Evolutionary conservation across 64 coral and sea anemone genomes (phyloP).

Genomic region (Platygyra sinensis): DNA sequence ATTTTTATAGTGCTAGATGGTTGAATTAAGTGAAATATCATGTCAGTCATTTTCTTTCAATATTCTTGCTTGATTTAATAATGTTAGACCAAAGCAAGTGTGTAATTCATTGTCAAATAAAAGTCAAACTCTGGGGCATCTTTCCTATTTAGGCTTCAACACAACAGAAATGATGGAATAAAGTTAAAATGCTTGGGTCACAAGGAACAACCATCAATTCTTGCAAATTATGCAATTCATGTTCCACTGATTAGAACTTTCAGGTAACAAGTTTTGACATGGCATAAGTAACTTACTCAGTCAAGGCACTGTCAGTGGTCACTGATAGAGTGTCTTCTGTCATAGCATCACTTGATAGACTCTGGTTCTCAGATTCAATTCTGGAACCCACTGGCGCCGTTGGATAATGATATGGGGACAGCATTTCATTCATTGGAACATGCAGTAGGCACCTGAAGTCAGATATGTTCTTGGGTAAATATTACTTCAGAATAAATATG

Average conservation of each 20-base stretch:
- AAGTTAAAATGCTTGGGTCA: no score
- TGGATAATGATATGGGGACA: slow-evolving; percentile 58
- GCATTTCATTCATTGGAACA: slow-evolving; percentile 33
- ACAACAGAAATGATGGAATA: no score
- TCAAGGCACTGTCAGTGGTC: slow-evolving; percentile 33
- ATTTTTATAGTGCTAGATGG: no score
- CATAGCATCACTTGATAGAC: slow-evolving; percentile 77
- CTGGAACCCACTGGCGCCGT: slow-evolving; percentile 62
- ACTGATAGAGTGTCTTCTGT: slow-evolving; percentile 71
- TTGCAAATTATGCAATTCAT: no score
- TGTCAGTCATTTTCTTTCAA: no score
- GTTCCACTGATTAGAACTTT: background rate
- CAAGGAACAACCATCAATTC: no score
- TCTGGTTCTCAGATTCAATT: slow-evolving; percentile 73
- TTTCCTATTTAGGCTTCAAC: no score
- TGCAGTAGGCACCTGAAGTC: slow-evolving; percentile 38
- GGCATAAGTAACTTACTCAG: slow-evolving; percentile 49
- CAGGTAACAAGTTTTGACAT: background rate
- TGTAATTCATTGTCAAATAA: no score
- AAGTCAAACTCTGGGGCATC: no score
- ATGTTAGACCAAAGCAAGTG: no score
- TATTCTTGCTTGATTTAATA: no score
- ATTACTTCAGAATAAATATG: background rate
- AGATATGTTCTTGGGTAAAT: background rate
- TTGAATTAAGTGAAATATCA: no score